These are phyloP conservation scores for Peromyscus californicus DNA, from an alignment of 2,113 vertebrate species.

Conservation along the genomic window DNA sequence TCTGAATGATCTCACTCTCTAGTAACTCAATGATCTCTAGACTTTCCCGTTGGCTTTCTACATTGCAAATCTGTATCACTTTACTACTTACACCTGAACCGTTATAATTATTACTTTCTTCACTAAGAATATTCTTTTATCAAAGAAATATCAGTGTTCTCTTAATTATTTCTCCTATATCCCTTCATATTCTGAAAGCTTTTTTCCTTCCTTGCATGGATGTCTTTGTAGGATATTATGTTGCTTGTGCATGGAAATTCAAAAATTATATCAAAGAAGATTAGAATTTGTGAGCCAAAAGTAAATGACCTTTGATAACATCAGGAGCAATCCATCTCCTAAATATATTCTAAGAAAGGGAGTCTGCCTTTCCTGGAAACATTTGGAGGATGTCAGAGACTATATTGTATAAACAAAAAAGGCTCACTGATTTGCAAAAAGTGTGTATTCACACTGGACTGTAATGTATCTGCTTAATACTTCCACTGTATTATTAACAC, in stretches of 20 bases:
- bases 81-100: background rate
- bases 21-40: background rate
- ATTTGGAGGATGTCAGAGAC: background rate
- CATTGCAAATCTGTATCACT: background rate
- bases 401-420: background rate
- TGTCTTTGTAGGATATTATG: background rate
- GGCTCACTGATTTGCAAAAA: background rate
- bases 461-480: background rate
- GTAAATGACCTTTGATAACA: background rate
- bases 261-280: slow-evolving; percentile 7
- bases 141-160: background rate
- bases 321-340: background rate
- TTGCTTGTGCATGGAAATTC: background rate
- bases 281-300: background rate
- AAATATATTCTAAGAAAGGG: background rate
- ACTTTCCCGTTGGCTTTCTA: background rate
- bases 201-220: background rate
- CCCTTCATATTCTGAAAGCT: background rate
- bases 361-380: background rate
- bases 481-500: background rate
- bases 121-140: background rate
- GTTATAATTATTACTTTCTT: background rate
- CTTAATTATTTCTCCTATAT: background rate
- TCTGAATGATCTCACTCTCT: background rate
- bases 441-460: background rate